phyloP scores from a whole-genome alignment of 2,888 invertebrate species.

The Cerastis leucographa region DNA sequence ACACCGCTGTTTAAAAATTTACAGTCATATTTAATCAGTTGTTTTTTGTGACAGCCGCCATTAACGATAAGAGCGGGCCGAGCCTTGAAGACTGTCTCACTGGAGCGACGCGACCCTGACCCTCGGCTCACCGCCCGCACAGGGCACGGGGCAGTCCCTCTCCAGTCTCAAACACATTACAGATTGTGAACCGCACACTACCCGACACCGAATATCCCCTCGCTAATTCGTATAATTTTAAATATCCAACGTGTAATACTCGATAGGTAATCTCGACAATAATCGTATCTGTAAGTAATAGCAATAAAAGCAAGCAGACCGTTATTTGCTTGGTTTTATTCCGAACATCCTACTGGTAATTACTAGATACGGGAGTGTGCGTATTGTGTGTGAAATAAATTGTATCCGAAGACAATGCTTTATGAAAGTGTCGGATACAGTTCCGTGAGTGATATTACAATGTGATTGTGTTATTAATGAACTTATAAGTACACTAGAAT shows the following conservation, averaged over 20 bases:
- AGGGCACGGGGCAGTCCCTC: conserved; percentile 59
- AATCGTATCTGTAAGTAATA: conserved; percentile 53
- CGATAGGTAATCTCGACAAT: conserved; percentile 59
- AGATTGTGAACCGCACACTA: conserved; percentile 73
- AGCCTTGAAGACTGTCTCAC: conserved; percentile 81
- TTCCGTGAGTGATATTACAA: conserved; percentile 89
- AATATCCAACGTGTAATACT: conserved; percentile 63
- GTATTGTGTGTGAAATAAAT: conserved; percentile 79
- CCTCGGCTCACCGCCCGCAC: conserved; percentile 37
- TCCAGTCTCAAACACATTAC: conserved; percentile 71
- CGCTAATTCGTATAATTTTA: conserved; percentile 52
- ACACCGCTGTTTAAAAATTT: neutral
- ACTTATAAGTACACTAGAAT: conserved; percentile 87
- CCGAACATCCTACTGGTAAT: conserved; percentile 78
- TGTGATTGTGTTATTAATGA: conserved; percentile 89
- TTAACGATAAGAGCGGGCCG: conserved; percentile 82
- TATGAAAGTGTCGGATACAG: conserved; percentile 81
- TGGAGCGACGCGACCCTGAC: conserved; percentile 67
- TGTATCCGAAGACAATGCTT: conserved; percentile 84
- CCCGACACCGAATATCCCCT: conserved; percentile 62
- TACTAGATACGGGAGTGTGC: conserved; percentile 78
- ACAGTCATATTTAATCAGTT: conserved; percentile 23
- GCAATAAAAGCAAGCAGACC: conserved; percentile 81
- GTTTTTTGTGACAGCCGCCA: conserved; percentile 86
- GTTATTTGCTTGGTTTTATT: conserved; percentile 81